Percentiles rank a stretch among this genome's conserved stretches.
Evolutionary conservation across 2,888 invertebrate genomes (phyloP).

Genomic region (Poecilus cupreus): DNA sequence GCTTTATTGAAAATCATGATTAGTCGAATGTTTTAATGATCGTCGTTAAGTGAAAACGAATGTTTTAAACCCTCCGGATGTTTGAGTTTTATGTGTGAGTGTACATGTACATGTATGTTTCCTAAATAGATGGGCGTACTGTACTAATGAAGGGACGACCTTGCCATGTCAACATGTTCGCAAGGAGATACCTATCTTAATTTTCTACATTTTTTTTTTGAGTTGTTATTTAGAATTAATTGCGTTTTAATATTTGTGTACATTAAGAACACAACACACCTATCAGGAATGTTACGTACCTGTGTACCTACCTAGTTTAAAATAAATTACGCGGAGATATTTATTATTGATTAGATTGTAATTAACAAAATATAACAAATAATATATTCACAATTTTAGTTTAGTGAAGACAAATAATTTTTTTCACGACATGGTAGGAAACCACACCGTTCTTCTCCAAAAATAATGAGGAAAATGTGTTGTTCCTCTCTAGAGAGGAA

Average conservation of each 20-base stretch:
- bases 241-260: constrained; percentile 9
- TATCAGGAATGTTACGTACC: too few species aligned
- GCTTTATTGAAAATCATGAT: constrained; percentile 48
- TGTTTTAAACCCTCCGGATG: constrained; percentile 33
- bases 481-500: too few species aligned
- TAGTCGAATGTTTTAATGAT: constrained; percentile 49
- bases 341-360: too few species aligned
- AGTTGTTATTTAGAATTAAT: constrained; percentile 29
- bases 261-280: neutral
- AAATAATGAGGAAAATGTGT: too few species aligned
- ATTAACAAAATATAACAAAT: too few species aligned
- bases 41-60: constrained; percentile 41
- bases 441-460: too few species aligned
- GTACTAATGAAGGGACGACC: constrained; percentile 44
- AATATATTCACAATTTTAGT: too few species aligned
- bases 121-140: constrained; percentile 41
- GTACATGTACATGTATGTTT: neutral
- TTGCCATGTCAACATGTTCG: constrained; percentile 31
- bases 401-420: too few species aligned
- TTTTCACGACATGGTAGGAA: too few species aligned
- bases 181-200: constrained; percentile 30
- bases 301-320: too few species aligned
- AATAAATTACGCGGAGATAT: too few species aligned
- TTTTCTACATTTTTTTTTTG: constrained; percentile 21
- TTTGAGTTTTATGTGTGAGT: neutral